Conservation (phyloP, 2,113 vertebrate species). For the Gobius niger region DNA sequence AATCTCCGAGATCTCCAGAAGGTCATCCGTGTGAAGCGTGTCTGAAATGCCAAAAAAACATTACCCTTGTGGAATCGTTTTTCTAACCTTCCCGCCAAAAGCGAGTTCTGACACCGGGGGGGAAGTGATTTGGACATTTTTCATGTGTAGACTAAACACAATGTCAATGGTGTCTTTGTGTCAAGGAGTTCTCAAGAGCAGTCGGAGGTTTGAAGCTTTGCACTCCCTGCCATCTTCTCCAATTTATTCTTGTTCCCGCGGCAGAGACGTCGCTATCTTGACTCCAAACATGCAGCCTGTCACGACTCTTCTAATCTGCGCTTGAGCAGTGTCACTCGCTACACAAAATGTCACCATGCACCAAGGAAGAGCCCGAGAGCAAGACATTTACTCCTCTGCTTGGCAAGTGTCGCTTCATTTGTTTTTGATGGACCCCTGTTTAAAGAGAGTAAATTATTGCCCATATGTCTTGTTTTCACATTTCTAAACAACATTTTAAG, state of each 20-base stretch:
- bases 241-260: slow-evolving; percentile 56
- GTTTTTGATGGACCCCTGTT: slow-evolving; percentile 36
- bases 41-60: slow-evolving; percentile 20
- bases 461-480: too few relatives aligned
- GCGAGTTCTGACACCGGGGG: slow-evolving; percentile 39
- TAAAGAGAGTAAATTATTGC: too few relatives aligned
- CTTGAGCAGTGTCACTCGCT: slow-evolving; percentile 55
- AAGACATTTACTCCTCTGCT: slow-evolving; percentile 36
- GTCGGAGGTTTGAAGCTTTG: slow-evolving; percentile 54
- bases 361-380: slow-evolving; percentile 37
- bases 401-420: slow-evolving; percentile 9
- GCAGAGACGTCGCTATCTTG: slow-evolving; percentile 46
- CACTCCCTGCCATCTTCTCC: slow-evolving; percentile 44
- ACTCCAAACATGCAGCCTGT: slow-evolving; percentile 55
- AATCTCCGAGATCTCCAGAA: neutral
- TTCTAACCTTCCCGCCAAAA: slow-evolving; percentile 31
- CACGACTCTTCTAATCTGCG: slow-evolving; percentile 47
- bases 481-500: too few relatives aligned
- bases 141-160: slow-evolving; percentile 47
- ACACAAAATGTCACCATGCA: slow-evolving; percentile 51
- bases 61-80: slow-evolving; percentile 10
- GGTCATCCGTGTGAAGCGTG: neutral
- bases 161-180: slow-evolving; percentile 48
- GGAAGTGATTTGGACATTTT: slow-evolving; percentile 41
- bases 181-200: slow-evolving; percentile 55